phyloP scores from a whole-genome alignment of 2,797 vertebrate genomes.

The Falco cherrug region DNA sequence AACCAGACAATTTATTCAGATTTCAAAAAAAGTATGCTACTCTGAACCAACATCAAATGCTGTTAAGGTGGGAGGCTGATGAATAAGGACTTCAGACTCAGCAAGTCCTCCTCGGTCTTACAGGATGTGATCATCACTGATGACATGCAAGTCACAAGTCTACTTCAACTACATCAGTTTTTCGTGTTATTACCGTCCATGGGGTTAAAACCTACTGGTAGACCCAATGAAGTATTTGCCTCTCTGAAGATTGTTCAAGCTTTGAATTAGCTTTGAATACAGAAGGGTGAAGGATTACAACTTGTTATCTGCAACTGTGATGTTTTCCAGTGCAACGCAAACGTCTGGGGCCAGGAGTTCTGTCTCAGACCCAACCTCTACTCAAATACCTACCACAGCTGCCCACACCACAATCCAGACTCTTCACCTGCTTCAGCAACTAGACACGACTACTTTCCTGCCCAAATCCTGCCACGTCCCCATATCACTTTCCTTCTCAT shows the following conservation, averaged over 20 bases:
- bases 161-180: neutral
- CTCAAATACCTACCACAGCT: neutral
- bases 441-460: neutral
- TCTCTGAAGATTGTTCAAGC: neutral
- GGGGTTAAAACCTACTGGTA: neutral
- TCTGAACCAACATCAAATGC: neutral
- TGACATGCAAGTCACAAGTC: neutral
- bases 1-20: neutral
- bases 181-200: neutral
- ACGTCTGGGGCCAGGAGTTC: neutral
- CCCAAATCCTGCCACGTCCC: neutral
- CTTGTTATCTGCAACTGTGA: neutral
- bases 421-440: neutral
- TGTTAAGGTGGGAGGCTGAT: neutral
- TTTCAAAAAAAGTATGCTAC: neutral
- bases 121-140: accelerated
- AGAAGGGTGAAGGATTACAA: neutral
- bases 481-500: neutral
- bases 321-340: neutral
- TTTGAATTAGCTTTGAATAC: neutral
- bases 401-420: neutral
- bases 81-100: neutral
- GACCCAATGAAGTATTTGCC: neutral
- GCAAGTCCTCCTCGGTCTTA: neutral
- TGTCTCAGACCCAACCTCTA: neutral